These are phyloP conservation scores for Porites rus DNA, from an alignment of 92 coral and sea anemone genomes.

Conservation along the genomic window DNA sequence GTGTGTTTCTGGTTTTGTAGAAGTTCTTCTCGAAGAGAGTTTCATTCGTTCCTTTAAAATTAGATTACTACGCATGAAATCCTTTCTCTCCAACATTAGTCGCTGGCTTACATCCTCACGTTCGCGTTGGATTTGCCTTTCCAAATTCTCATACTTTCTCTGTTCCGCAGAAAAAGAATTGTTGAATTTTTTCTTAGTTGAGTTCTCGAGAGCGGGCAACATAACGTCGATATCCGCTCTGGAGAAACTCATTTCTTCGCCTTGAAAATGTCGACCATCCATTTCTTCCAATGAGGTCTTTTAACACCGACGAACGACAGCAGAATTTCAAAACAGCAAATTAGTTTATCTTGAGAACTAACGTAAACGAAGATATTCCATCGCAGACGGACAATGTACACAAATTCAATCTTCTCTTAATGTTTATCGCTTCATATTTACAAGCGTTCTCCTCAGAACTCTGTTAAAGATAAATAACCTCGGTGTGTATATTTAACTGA, in stretches of 20 bases:
- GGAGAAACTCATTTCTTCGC: conserved; percentile 21
- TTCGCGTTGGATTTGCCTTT: conserved; percentile 49
- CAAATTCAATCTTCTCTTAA: conserved; percentile 1
- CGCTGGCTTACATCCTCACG: conserved; percentile 15
- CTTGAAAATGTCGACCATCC: conserved; percentile 29
- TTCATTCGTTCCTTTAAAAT: conserved; percentile 29
- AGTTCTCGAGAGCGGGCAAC: conserved; percentile 31
- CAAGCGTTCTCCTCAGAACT: neutral
- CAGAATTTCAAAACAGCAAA: neutral
- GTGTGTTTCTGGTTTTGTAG: neutral
- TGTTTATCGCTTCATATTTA: conserved; percentile 7
- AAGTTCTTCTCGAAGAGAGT: conserved; percentile 9
- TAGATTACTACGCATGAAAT: conserved; percentile 31
- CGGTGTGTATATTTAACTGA: neutral
- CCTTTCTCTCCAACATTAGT: conserved; percentile 18
- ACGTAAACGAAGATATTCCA: neutral
- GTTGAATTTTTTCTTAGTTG: conserved; percentile 39
- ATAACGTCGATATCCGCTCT: conserved; percentile 30
- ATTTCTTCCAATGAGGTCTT: conserved; percentile 4
- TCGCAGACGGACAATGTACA: neutral
- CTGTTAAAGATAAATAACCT: neutral
- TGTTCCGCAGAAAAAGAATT: conserved; percentile 36
- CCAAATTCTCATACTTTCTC: conserved; percentile 15
- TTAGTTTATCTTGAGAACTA: neutral
- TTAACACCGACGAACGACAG: neutral